These are phyloP conservation scores for Danio kyathit DNA, from an alignment of 2,797 vertebrate species.

Conservation along the genomic window DNA sequence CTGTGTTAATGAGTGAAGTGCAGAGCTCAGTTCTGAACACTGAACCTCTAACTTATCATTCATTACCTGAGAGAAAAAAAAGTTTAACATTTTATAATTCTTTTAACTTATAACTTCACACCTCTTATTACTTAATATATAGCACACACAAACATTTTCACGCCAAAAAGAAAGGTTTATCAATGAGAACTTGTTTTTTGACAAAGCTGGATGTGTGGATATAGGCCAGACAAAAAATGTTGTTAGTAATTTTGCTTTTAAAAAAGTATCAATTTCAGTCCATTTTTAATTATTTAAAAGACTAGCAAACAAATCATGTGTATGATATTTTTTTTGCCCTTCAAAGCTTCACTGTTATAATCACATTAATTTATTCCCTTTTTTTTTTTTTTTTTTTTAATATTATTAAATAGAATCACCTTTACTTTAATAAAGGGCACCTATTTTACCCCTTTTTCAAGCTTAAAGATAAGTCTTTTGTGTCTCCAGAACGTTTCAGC, in stretches of 20 bases:
- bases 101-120: too few relatives aligned
- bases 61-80: constrained; percentile 65
- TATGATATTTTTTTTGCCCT: not conserved
- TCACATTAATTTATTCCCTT: too few relatives aligned
- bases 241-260: too few relatives aligned
- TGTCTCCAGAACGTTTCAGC: too few relatives aligned
- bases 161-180: not conserved
- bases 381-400: not conserved
- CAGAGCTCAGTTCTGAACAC: constrained; percentile 72
- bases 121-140: too few relatives aligned
- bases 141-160: not conserved
- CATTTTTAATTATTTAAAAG: not conserved
- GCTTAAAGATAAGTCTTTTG: too few relatives aligned
- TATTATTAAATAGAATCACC: too few relatives aligned
- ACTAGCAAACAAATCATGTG: not conserved
- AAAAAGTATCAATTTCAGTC: not conserved
- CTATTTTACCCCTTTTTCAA: too few relatives aligned
- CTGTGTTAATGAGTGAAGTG: constrained; percentile 66
- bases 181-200: not conserved
- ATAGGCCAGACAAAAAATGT: too few relatives aligned
- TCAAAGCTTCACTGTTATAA: not conserved
- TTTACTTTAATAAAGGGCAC: too few relatives aligned
- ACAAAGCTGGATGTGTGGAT: not conserved
- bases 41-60: constrained; percentile 74
- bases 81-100: not conserved